These are phyloP conservation scores for Callopanchax toddi DNA, from an alignment of 2,113 vertebrate species.

Conservation along the genomic window DNA sequence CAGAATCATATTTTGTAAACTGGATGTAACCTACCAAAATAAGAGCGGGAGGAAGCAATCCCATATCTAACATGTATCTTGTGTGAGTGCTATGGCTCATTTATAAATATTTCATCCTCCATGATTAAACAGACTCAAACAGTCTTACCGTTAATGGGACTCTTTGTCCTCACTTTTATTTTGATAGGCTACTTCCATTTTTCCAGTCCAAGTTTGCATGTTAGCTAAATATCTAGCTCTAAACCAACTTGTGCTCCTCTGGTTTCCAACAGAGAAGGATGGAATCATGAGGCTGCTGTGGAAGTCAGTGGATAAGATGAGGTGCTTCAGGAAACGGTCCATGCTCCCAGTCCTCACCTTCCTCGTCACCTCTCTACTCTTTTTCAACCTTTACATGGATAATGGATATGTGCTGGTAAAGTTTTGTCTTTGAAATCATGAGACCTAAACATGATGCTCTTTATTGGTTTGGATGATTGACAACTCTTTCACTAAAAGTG, in stretches of 20 bases:
- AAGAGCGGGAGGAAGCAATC: too few relatives aligned
- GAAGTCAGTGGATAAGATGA: conserved; percentile 93
- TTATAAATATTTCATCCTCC: too few relatives aligned
- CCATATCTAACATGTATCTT: too few relatives aligned
- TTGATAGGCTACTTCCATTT: too few relatives aligned
- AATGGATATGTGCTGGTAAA: conserved; percentile 93
- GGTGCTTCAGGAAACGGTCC: conserved; percentile 93
- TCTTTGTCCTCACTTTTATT: too few relatives aligned
- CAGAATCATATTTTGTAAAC: too few relatives aligned
- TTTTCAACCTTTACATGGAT: conserved; percentile 95
- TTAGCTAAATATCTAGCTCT: too few relatives aligned
- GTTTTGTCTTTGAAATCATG: not conserved
- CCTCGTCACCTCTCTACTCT: conserved; percentile 89
- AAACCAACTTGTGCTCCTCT: conserved; percentile 25
- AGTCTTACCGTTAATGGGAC: too few relatives aligned
- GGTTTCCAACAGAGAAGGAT: conserved; percentile 51
- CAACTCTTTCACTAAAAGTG: not conserved
- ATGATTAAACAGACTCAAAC: too few relatives aligned
- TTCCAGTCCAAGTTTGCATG: too few relatives aligned
- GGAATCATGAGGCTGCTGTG: conserved; percentile 79
- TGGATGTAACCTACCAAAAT: too few relatives aligned
- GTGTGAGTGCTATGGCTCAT: too few relatives aligned
- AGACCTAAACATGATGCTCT: not conserved
- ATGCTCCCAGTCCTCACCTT: conserved; percentile 89
- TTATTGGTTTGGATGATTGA: not conserved